phyloP scores from a whole-genome alignment of 2,797 vertebrate species.

The Toxotes lorentzi region DNA sequence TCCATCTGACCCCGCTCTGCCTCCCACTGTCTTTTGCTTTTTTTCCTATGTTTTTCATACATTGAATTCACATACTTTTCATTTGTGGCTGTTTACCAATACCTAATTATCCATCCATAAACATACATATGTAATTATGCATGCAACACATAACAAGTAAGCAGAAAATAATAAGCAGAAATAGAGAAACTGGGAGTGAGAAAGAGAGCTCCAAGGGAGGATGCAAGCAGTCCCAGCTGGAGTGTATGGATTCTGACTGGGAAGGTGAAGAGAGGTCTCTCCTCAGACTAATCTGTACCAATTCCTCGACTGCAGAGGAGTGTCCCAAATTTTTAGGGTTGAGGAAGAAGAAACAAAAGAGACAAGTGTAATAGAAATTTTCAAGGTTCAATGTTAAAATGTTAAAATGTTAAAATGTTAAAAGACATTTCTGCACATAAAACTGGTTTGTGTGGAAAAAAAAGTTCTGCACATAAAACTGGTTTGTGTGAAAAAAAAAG shows the following conservation, averaged over 20 bases:
- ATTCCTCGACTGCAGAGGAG: constrained; percentile 6
- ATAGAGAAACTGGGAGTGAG: neutral
- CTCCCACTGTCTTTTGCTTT: constrained; percentile 1
- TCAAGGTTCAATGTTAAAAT: neutral
- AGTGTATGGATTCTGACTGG: constrained; percentile 39
- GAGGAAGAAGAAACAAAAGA: neutral
- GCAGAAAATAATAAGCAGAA: neutral
- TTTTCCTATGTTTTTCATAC: neutral
- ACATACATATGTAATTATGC: neutral
- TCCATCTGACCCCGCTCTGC: constrained; percentile 29
- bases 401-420: neutral
- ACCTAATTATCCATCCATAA: neutral
- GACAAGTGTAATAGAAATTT: neutral
- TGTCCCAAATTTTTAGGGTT: neutral
- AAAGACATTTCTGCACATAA: neutral
- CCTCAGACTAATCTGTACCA: constrained; percentile 20
- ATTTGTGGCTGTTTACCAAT: constrained; percentile 18
- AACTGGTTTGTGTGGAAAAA: neutral
- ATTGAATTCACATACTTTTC: neutral
- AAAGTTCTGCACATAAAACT: too few species aligned
- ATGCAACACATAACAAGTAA: neutral
- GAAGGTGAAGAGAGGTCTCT: constrained; percentile 47
- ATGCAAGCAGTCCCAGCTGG: constrained; percentile 33
- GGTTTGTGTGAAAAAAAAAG: neutral
- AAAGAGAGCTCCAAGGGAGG: constrained; percentile 20